Conservation (phyloP, 1,140 invertebrate genomes). For the Drosophila bipectinata region DNA sequence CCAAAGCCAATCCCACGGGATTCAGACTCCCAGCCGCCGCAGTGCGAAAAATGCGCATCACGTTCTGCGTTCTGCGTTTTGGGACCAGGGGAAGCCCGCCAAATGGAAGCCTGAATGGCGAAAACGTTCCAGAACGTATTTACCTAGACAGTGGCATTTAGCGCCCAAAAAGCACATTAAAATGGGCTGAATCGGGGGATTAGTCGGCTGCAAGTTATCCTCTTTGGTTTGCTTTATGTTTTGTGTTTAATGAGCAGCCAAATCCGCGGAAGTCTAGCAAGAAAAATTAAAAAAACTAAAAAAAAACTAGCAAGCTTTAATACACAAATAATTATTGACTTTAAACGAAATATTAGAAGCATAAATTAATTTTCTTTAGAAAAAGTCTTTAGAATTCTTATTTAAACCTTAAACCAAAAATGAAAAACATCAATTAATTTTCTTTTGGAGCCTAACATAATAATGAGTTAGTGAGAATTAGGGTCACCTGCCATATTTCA, state of each 20-base stretch:
- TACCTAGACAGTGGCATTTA: slow-evolving; percentile 72
- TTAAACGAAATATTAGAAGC: no score
- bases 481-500: no score
- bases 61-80: slow-evolving; percentile 71
- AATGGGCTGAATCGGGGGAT: slow-evolving; percentile 21
- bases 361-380: no score
- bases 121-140: slow-evolving; percentile 60
- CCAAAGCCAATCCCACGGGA: slow-evolving; percentile 22
- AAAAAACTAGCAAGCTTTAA: slow-evolving; percentile 4
- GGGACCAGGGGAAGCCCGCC: slow-evolving; percentile 24
- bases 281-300: slow-evolving; percentile 22
- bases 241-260: slow-evolving; percentile 47
- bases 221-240: slow-evolving; percentile 17
- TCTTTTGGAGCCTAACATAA: not conserved
- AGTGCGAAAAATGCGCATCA: slow-evolving; percentile 80
- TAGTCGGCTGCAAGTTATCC: slow-evolving; percentile 9
- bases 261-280: not conserved
- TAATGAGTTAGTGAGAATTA: no score
- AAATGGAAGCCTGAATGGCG: slow-evolving; percentile 21
- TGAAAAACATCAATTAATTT: slow-evolving; percentile 6
- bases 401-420: no score
- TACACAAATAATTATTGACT: no score
- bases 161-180: slow-evolving; percentile 47
- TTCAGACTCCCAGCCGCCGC: slow-evolving; percentile 37
- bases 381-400: no score